Conservation (phyloP, 2,797 vertebrate genomes). For the Lutjanus argentimaculatus region DNA sequence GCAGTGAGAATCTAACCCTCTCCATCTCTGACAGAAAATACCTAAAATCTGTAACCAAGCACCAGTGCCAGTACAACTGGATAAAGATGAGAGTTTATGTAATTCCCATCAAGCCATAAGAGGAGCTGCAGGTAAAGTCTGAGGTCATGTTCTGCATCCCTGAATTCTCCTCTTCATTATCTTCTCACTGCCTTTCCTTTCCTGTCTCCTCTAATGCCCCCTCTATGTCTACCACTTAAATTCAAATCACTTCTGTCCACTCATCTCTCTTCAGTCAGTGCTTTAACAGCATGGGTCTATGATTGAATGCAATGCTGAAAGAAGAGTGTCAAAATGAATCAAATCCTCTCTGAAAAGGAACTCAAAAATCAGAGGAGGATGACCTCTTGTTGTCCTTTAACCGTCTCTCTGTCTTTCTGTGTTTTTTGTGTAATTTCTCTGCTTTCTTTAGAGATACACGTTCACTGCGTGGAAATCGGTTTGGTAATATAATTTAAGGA, state of each 20-base stretch:
- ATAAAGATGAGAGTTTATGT: background rate
- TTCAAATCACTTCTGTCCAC: slow-evolving; percentile 3
- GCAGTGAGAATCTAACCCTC: background rate
- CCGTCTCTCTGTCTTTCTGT: background rate
- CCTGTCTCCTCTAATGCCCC: background rate
- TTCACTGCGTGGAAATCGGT: background rate
- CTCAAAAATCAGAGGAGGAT: background rate
- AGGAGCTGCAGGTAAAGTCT: background rate
- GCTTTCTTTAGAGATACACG: background rate
- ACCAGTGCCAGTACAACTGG: background rate
- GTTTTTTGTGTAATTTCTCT: background rate
- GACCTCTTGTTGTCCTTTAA: background rate
- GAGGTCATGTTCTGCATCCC: background rate
- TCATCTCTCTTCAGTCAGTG: background rate
- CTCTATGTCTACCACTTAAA: slow-evolving; percentile 10
- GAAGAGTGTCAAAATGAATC: background rate
- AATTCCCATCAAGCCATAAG: background rate
- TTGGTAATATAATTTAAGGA: background rate
- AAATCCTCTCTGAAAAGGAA: background rate
- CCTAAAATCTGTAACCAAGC: background rate
- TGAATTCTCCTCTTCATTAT: background rate
- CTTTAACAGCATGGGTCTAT: background rate
- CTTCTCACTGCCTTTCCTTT: background rate
- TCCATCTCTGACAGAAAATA: background rate
- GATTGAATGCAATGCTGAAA: background rate